Percentiles rank a stretch among this genome's conserved stretches.
Conservation (phyloP, 2,113 vertebrate genomes). For the Hystrix brachyura region DNA sequence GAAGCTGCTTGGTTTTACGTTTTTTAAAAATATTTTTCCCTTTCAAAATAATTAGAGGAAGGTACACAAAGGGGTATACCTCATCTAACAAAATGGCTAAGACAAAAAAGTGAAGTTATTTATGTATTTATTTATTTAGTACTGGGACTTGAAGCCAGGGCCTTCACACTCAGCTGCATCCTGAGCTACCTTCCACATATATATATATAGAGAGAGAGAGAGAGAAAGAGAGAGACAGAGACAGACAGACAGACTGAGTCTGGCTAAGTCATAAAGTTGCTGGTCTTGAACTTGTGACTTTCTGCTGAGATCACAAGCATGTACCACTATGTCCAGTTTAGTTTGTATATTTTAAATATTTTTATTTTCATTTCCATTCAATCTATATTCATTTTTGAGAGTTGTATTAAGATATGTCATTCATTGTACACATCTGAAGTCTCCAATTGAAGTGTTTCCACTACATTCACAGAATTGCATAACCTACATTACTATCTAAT, state of each 20-base stretch:
- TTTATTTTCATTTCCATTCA: background rate
- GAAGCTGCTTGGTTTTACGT: background rate
- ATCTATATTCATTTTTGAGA: constrained; percentile 21
- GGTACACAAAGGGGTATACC: background rate
- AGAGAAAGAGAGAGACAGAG: background rate
- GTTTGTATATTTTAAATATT: background rate
- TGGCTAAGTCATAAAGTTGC: background rate
- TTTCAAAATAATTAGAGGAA: background rate
- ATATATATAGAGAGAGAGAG: background rate
- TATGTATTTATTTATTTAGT: background rate
- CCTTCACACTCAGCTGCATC: background rate
- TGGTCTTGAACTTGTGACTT: background rate
- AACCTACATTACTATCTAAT: background rate
- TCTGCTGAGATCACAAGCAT: background rate
- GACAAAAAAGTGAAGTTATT: constrained; percentile 16
- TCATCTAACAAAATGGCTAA: constrained; percentile 36
- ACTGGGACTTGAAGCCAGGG: background rate
- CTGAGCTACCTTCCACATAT: background rate
- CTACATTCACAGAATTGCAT: background rate
- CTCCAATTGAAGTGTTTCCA: background rate
- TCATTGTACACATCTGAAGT: background rate
- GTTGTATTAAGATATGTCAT: constrained; percentile 6
- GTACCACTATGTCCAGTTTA: background rate
- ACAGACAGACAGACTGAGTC: background rate
- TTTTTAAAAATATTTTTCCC: background rate